Percentiles rank a stretch among this genome's conserved stretches.
phyloP scores from a whole-genome alignment of 1,140 invertebrate genomes.

The Drosophila erecta region DNA sequence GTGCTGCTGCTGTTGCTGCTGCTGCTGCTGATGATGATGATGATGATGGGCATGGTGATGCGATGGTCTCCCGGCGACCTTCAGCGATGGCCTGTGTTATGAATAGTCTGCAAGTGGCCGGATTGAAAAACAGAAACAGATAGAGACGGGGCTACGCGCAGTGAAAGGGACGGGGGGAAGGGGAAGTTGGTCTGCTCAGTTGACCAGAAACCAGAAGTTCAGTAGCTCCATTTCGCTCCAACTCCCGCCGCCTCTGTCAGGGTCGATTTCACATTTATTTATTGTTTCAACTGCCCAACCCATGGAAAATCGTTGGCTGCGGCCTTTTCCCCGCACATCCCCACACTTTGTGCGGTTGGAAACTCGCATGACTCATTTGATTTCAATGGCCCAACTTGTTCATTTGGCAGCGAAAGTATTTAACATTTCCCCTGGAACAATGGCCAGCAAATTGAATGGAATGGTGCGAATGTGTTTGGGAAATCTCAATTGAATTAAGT shows the following conservation, averaged over 20 bases:
- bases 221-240: constrained; percentile 43
- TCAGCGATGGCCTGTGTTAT: constrained; percentile 43
- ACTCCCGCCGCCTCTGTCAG: constrained; percentile 38
- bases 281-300: constrained; percentile 49
- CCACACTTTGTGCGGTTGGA: constrained; percentile 35
- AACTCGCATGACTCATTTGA: constrained; percentile 72
- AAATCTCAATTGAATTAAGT: constrained; percentile 50
- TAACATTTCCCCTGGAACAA: constrained; percentile 56
- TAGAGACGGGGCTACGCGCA: constrained; percentile 4
- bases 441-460: constrained; percentile 56
- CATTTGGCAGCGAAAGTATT: constrained; percentile 74
- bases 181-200: constrained; percentile 26
- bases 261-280: constrained; percentile 56
- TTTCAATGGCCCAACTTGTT: constrained; percentile 74
- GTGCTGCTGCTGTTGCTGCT: constrained; percentile 13
- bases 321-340: neutral
- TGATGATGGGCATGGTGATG: constrained; percentile 6
- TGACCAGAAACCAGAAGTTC: constrained; percentile 60
- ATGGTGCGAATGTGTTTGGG: constrained; percentile 37
- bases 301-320: constrained; percentile 19
- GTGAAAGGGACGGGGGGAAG: constrained; percentile 2
- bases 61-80: constrained; percentile 38
- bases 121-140: constrained; percentile 14
- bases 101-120: constrained; percentile 42
- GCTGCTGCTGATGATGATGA: constrained; percentile 16